Conservation (phyloP, 2,797 vertebrate genomes). For the Arnoldichthys spilopterus region DNA sequence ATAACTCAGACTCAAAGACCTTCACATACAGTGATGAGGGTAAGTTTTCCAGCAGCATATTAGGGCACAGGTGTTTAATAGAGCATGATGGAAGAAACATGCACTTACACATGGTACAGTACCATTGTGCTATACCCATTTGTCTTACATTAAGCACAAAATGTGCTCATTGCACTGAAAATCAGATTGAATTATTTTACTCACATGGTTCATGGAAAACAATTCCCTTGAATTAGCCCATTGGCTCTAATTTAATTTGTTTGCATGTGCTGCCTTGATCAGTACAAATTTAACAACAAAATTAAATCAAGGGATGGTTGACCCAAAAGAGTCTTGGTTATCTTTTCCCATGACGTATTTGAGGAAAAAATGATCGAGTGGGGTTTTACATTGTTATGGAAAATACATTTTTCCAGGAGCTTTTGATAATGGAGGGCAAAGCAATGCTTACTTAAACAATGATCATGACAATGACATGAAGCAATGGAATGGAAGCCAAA, state of each 20-base stretch:
- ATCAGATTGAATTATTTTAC: neutral
- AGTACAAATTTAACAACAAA: neutral
- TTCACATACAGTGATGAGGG: neutral
- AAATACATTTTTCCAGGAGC: neutral
- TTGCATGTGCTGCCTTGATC: neutral
- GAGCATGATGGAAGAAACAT: neutral
- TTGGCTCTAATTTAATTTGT: constrained; percentile 5
- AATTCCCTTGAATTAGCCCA: neutral
- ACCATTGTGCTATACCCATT: neutral
- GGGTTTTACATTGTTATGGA: neutral
- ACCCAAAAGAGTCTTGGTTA: neutral
- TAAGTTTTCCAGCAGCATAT: neutral
- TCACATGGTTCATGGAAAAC: neutral
- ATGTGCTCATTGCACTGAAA: neutral
- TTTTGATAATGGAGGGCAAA: neutral
- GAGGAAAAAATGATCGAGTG: neutral
- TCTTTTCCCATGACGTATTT: neutral
- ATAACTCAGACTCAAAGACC: neutral
- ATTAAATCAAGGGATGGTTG: neutral
- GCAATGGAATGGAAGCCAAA: neutral
- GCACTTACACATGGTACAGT: neutral
- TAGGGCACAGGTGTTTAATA: constrained; percentile 4
- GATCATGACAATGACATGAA: neutral
- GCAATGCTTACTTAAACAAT: neutral
- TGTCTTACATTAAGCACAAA: too few species aligned